Evolutionary conservation across 2,113 vertebrate genomes (phyloP).

Genomic region (Ochotona princeps): DNA sequence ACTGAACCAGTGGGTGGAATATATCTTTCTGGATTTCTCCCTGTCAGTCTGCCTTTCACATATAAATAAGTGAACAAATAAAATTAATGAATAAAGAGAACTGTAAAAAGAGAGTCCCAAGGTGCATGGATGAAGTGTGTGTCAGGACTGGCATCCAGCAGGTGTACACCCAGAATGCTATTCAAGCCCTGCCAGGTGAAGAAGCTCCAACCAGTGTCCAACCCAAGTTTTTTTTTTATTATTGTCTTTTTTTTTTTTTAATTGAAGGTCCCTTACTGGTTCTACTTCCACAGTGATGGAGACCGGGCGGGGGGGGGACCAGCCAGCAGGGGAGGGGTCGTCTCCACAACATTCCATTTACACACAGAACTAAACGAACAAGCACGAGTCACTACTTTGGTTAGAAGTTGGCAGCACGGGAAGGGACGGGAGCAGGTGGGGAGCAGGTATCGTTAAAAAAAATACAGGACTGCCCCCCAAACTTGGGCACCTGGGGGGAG

Average conservation of each 20-base stretch:
- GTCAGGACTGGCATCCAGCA: background rate
- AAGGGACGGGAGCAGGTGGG: background rate
- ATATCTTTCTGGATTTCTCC: no score
- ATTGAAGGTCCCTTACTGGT: constrained; percentile 79
- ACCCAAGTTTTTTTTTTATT: constrained; percentile 59
- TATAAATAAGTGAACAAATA: no score
- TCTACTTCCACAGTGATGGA: constrained; percentile 59
- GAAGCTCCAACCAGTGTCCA: background rate
- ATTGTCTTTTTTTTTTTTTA: constrained; percentile 72
- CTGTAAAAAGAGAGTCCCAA: background rate
- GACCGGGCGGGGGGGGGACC: no score
- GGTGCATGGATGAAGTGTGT: background rate
- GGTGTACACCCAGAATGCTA: background rate
- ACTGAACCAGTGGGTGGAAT: no score
- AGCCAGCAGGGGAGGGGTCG: constrained; percentile 25
- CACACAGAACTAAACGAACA: constrained; percentile 84
- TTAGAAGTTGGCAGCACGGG: constrained; percentile 79
- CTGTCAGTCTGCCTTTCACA: no score
- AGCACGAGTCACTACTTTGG: constrained; percentile 83
- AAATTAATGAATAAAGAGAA: no score
- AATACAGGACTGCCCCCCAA: constrained; percentile 61
- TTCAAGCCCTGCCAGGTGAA: background rate
- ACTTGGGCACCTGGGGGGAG: constrained; percentile 37
- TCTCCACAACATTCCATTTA: constrained; percentile 82
- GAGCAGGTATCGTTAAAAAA: constrained; percentile 72